Conservation (phyloP, 2,888 invertebrate species). For the Emesis furor region DNA sequence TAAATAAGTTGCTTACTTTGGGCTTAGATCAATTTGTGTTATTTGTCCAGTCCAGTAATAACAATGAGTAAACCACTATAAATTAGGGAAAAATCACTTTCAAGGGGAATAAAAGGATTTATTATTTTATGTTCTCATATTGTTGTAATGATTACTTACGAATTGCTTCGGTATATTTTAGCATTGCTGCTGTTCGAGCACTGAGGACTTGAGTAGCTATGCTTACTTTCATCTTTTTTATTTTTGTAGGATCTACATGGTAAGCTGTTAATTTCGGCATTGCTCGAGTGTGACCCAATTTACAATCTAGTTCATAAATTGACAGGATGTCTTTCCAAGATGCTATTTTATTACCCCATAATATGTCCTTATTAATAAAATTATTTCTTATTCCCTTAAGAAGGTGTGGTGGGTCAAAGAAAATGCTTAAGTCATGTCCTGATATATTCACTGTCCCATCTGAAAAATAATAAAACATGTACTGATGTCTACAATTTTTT, state of each 20-base stretch:
- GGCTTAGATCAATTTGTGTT: no score
- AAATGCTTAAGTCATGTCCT: no score
- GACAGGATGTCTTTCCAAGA: conserved; percentile 44
- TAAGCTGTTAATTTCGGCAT: conserved; percentile 46
- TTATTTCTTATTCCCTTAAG: background rate
- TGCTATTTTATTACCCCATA: conserved; percentile 29
- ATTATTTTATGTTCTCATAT: no score
- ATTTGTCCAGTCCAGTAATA: no score
- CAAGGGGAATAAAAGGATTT: no score
- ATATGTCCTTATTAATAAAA: no score
- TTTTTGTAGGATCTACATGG: conserved; percentile 35
- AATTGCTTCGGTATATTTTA: conserved; percentile 33
- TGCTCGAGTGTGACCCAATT: conserved; percentile 46
- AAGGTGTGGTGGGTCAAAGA: conserved; percentile 62
- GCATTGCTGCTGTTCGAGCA: conserved; percentile 47
- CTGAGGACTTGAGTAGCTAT: conserved; percentile 44
- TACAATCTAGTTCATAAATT: conserved; percentile 35
- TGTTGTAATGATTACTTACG: background rate
- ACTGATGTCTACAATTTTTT: no score
- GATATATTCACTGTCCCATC: no score
- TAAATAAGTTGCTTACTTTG: no score
- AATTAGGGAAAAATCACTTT: no score
- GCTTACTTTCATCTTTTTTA: conserved; percentile 55
- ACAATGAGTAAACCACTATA: no score
- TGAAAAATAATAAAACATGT: no score